Base-by-base conservation (phyloP, 2,888 invertebrate genomes). In the Baronia brevicornis region DNA sequence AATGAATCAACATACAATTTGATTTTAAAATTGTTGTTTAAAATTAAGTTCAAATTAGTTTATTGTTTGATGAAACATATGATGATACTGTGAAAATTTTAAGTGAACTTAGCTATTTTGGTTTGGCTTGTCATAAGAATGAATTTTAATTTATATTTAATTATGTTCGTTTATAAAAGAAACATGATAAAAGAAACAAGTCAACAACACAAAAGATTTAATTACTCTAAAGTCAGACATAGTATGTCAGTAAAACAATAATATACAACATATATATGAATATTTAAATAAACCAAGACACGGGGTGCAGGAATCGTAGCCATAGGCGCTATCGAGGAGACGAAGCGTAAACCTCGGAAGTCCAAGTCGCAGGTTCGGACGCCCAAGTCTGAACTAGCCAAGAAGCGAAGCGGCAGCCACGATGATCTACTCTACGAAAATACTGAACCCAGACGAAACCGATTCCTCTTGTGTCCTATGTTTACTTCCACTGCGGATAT, bases 391-490 rank as follows among this genome's bases (percentile, higher is more conserved):
- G 58, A 54, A 15, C 48, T 51, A 4, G 54, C 63, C n/a, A 61
- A 71, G 44, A 68, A 69, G 28, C 67, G 78, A 28, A 58, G 62
- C 59, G 72, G 71, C 49, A 65, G 64, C 42, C 73, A 74, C 64
- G 78, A 78, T 64, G 74, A 73, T 39, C 54, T 77, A 2, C 67
- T 74, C 0, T 46, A 54, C 51, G 68, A 66, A 23, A 51, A 61
- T 47, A 39, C 57, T 13, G 56, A 59, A 9, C 71, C 74, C 17
- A 41, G 63, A 0, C 54, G 54, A 3, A 64, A 62, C 41, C 38
- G 61, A 3, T 68, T 69, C 87, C 86, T 60, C 67, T 87, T 70
- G 3, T 77, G 61, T 84, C 90, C 52, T 74, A 89, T 80, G 70
- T 90, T 84, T 87, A 85, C 78, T 6, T 63, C 67, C 23, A 39